A percentile compares a stretch with the other conserved stretches of the same genome.
These are phyloP conservation scores for Holacanthus passer DNA, from an alignment of 2,113 vertebrate species.

Conservation along the genomic window DNA sequence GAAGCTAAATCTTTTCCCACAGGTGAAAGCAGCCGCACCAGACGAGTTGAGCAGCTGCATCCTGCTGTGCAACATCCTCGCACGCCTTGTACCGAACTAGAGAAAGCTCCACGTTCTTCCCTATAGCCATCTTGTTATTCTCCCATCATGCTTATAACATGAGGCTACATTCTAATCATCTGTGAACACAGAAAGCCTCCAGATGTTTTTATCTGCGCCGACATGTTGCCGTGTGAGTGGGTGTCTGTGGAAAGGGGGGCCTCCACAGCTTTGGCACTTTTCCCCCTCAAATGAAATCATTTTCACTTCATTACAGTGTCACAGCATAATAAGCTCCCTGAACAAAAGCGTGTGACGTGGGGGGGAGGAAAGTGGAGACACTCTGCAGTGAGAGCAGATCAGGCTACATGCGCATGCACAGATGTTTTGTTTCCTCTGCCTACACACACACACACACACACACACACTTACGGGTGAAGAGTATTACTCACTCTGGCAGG, in stretches of 20 bases:
- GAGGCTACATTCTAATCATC: slow-evolving; percentile 15
- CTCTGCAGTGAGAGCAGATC: slow-evolving; percentile 22
- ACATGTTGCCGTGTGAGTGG: slow-evolving; percentile 66
- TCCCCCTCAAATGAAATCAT: slow-evolving; percentile 65
- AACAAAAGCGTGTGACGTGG: slow-evolving; percentile 18
- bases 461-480: slow-evolving; percentile 35
- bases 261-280: slow-evolving; percentile 14
- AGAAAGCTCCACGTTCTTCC: neutral
- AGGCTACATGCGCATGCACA: neutral
- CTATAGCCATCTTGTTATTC: neutral
- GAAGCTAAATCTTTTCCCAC: neutral
- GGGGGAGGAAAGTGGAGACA: neutral
- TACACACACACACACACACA: slow-evolving; percentile 34
- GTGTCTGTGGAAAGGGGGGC: neutral
- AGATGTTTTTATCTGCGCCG: slow-evolving; percentile 74
- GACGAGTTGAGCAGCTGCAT: slow-evolving; percentile 3
- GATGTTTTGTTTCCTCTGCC: slow-evolving; percentile 40
- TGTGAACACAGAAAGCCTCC: slow-evolving; percentile 24
- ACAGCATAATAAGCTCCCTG: slow-evolving; percentile 59
- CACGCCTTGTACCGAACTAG: neutral
- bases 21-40: neutral
- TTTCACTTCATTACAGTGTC: slow-evolving; percentile 73
- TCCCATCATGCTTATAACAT: neutral
- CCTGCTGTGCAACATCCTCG: neutral
- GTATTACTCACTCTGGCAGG: slow-evolving; percentile 73